Conservation (phyloP, 2,797 vertebrate species). For the Aratinga solstitialis region DNA sequence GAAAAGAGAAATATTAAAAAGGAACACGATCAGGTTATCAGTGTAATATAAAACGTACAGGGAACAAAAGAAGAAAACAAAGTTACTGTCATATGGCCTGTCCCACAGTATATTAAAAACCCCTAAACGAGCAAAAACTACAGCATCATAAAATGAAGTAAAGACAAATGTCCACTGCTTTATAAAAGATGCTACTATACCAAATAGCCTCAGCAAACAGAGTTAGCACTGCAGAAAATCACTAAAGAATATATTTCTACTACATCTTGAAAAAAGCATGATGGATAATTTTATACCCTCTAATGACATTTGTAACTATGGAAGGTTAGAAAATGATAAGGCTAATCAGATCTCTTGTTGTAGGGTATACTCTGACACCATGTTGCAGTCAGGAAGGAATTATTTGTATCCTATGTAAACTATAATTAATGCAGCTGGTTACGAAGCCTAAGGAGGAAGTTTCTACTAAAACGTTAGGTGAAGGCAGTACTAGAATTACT, state of each 20-base stretch:
- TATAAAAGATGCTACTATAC: background rate
- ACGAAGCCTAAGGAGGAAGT: background rate
- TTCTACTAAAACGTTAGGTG: slow-evolving; percentile 11
- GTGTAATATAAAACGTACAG: background rate
- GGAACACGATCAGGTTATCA: rapidly evolving
- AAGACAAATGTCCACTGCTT: background rate
- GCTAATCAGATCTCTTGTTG: slow-evolving; percentile 31
- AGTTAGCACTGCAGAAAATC: background rate
- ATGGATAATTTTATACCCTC: background rate
- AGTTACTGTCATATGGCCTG: background rate
- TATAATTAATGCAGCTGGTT: background rate
- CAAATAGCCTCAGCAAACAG: background rate
- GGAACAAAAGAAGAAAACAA: background rate
- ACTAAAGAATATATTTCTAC: background rate
- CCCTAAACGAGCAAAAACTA: background rate
- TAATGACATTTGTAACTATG: slow-evolving; percentile 33
- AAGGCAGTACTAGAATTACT: background rate
- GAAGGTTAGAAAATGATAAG: background rate
- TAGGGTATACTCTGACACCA: background rate
- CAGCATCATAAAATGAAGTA: background rate
- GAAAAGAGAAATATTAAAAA: background rate
- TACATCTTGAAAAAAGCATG: background rate
- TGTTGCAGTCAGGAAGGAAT: background rate
- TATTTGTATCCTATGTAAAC: background rate
- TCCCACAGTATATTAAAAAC: background rate